Evolutionary conservation across 2,888 invertebrate species (phyloP).

Genomic region (Thera obeliscata): DNA sequence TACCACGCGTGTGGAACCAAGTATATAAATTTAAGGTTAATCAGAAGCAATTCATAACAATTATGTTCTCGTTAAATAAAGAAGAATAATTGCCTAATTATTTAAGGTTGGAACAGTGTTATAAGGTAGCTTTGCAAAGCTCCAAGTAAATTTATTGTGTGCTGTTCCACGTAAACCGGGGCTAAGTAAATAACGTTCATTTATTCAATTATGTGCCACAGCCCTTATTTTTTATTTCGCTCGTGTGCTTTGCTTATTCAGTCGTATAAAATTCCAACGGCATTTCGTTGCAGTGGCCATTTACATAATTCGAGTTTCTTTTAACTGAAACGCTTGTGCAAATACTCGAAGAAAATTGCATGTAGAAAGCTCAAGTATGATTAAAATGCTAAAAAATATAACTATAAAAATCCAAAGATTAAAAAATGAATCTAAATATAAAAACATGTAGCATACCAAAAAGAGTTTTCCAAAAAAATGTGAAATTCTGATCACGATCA

Average conservation of each 20-base stretch:
- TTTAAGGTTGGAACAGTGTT: constrained; percentile 62
- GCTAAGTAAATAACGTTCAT: constrained; percentile 35
- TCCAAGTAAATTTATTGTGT: constrained; percentile 67
- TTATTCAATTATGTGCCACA: constrained; percentile 56
- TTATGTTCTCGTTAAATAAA: constrained; percentile 67
- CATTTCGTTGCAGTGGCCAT: constrained; percentile 35
- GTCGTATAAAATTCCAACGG: constrained; percentile 35
- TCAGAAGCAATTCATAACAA: constrained; percentile 55
- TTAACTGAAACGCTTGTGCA: constrained; percentile 18
- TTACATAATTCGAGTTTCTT: constrained; percentile 35
- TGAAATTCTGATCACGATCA: no score
- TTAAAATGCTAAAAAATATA: neutral
- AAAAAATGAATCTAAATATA: no score
- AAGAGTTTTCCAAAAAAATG: no score
- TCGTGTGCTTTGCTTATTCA: constrained; percentile 36
- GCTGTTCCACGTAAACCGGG: constrained; percentile 42
- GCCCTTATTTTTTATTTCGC: constrained; percentile 41
- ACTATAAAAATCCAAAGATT: no score
- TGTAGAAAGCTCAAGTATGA: neutral
- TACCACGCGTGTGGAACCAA: no score
- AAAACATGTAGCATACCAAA: no score
- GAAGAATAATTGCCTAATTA: constrained; percentile 77
- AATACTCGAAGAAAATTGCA: constrained; percentile 5
- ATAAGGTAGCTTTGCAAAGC: constrained; percentile 61
- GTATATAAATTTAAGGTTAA: neutral